Evolutionary conservation across 2,113 vertebrate species (phyloP), one percentile per base, ranked within the genome.

Genomic region (Ondatra zibethicus): DNA sequence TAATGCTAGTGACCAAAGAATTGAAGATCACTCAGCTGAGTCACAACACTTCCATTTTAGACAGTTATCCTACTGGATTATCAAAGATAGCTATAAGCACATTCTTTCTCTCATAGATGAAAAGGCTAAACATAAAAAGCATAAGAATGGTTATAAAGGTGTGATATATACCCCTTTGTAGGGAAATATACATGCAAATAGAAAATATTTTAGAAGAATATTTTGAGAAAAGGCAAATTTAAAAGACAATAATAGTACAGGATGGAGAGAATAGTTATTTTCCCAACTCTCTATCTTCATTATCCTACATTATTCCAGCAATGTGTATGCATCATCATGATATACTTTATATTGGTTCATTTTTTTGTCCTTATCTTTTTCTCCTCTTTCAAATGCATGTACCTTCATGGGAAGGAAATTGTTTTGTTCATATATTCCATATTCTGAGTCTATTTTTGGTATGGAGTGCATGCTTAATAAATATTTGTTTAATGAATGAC

Each of bases 121-220:
- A 63, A 84, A 63, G 14, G 5, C 13, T 63, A 29, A 84, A 84
- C 29, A 63, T 63, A 84, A 84, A 61, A 84, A 29, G 16, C 42
- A 84, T 39, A 84, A 10, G 33, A 61, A 84, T 84, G 29, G 2
- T 61, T 61, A 84, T 29, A 9, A 12, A 81, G 50, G 10, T 63
- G 23, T 61, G n/a, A 42, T 42, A 63, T 63, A 12, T 42, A 63
- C 5, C 10, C 70, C 50, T 81, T 21, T 81, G 19, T 81, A 81
- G 33, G 78, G 36, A 21, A n/a, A 25, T 58, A n/a, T 58, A 58
- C 36, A 81, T 81, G 5, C 52, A 58, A 58, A 21, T 21, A 80
- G 14, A 80, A 58, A 55, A 39, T 25, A 31, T 72, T 82, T 96
- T 95, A 94, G 73, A 92, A 85, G 21, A 86, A 86, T 55, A 93